phyloP scores from a whole-genome alignment of 2,113 vertebrate species.

The Labeo rohita region DNA sequence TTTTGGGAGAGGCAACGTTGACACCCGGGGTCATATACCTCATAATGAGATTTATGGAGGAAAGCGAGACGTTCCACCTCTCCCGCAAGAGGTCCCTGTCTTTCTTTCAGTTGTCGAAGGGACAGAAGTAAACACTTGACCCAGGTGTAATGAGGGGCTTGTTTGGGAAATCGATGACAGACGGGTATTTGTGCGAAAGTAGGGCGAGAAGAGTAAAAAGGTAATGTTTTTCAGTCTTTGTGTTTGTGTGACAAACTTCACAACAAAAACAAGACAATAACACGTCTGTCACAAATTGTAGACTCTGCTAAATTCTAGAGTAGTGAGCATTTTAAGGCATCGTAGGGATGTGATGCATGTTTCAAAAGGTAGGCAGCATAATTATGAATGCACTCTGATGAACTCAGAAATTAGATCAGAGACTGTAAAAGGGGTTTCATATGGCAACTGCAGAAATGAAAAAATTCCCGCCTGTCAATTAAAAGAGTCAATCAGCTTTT shows the following conservation, averaged over 20 bases:
- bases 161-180: constrained; percentile 35
- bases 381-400: neutral
- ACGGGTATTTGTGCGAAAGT: neutral
- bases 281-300: neutral
- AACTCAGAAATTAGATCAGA: neutral
- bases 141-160: constrained; percentile 55
- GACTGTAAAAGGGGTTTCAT: neutral
- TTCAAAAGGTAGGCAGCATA: neutral
- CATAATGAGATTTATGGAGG: constrained; percentile 64
- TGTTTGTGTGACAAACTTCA: neutral
- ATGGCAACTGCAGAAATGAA: neutral
- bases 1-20: constrained; percentile 42
- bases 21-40: constrained; percentile 43
- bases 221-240: neutral
- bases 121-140: constrained; percentile 45
- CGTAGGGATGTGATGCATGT: neutral
- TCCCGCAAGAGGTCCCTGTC: constrained; percentile 25
- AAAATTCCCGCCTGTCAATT: neutral
- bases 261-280: neutral
- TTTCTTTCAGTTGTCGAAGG: constrained; percentile 38
- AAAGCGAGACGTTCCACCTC: constrained; percentile 23
- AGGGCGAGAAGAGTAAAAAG: neutral
- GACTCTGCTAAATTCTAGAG: neutral
- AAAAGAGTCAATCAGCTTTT: neutral
- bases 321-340: neutral